Percentiles rank a stretch among this genome's conserved stretches.
Conservation (phyloP, 2,113 vertebrate species). For the Rhea americana region DNA sequence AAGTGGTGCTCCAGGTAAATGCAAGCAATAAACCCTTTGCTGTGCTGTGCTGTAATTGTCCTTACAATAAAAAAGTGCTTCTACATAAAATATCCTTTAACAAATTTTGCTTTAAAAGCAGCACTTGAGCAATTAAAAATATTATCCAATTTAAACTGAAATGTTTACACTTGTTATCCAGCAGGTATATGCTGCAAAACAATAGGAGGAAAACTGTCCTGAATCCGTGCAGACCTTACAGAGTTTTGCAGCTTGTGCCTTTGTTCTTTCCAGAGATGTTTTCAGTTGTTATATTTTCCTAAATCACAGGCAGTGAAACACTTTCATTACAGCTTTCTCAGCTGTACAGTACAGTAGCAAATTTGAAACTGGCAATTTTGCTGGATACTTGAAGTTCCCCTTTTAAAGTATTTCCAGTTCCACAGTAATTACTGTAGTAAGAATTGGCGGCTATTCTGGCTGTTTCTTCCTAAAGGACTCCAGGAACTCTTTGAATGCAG, state of each 20-base stretch:
- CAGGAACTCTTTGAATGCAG: neutral
- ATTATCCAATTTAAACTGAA: neutral
- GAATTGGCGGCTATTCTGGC: neutral
- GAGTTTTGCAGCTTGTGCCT: neutral
- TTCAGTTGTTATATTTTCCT: neutral
- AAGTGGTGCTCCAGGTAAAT: neutral
- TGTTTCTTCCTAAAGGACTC: neutral
- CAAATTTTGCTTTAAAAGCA: neutral
- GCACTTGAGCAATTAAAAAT: neutral
- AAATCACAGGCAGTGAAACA: neutral
- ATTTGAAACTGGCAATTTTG: neutral
- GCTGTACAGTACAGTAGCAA: neutral
- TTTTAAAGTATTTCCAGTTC: neutral
- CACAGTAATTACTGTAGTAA: neutral
- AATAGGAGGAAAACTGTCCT: neutral
- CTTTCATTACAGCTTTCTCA: neutral
- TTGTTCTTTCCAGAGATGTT: neutral
- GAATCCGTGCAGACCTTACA: neutral
- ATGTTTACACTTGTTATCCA: neutral
- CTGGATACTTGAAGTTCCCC: conserved; percentile 2
- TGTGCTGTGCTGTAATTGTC: neutral
- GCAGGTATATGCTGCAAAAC: neutral
- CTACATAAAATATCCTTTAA: neutral
- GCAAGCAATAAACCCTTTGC: neutral
- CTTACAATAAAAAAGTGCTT: neutral